Conservation (phyloP, 2,888 invertebrate genomes). For the Bugula neritina region DNA sequence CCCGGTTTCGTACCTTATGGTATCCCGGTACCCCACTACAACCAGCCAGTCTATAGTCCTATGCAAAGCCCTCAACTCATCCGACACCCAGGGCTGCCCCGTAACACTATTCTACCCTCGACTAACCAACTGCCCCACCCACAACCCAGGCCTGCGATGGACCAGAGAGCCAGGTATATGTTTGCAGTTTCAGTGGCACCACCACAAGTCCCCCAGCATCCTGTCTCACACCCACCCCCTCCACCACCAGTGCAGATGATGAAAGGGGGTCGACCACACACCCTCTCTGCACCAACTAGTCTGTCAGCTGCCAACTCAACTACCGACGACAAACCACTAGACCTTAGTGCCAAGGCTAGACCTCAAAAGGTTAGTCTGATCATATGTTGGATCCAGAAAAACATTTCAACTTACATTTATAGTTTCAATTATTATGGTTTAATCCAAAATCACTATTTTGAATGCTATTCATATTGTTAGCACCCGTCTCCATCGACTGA, state of each 20-base stretch:
- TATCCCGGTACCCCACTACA: neutral
- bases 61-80: neutral
- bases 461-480: too few relatives aligned
- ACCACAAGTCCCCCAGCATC: neutral
- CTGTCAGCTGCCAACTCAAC: neutral
- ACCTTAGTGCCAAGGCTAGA: conserved; percentile 4
- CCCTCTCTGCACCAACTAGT: neutral
- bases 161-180: neutral
- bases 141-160: neutral
- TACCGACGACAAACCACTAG: neutral
- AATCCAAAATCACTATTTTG: neutral
- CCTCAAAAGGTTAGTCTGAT: neutral
- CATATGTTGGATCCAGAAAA: too few relatives aligned
- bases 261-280: neutral
- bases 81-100: neutral
- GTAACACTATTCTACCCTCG: neutral
- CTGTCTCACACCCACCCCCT: too few relatives aligned
- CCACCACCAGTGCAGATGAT: neutral
- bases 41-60: neutral
- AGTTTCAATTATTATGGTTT: too few relatives aligned
- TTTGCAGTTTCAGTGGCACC: neutral
- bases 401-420: too few relatives aligned
- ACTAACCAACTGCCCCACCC: neutral
- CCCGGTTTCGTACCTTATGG: conserved; percentile 6
- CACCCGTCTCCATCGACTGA: too few relatives aligned